A percentile compares a stretch with the other conserved stretches of the same genome.
Evolutionary conservation across 2,797 vertebrate genomes (phyloP).

Genomic region (Mareca penelope): DNA sequence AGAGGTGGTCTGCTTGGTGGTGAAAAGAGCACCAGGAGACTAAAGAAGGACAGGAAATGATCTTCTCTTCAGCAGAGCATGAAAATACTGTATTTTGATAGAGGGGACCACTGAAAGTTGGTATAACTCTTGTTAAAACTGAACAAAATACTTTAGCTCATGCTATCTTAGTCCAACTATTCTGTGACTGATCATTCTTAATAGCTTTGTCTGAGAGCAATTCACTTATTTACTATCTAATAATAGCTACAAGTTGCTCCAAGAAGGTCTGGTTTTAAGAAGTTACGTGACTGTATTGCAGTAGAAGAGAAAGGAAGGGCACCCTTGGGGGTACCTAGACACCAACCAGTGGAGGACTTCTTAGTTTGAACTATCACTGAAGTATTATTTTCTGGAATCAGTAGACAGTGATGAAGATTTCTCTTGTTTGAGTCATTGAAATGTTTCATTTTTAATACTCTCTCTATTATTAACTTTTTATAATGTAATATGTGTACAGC

Average conservation of each 20-base stretch:
- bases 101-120: not conserved
- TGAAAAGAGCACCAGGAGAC: not conserved
- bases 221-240: not conserved
- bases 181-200: not conserved
- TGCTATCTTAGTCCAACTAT: not conserved
- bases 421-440: not conserved
- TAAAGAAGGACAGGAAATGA: not conserved
- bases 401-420: not conserved
- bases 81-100: rapidly evolving
- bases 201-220: not conserved
- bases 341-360: not conserved
- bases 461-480: not conserved
- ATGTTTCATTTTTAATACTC: not conserved
- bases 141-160: not conserved
- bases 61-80: not conserved
- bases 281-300: not conserved
- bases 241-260: not conserved
- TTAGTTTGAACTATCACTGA: not conserved
- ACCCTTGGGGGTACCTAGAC: not conserved
- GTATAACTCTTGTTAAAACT: not conserved
- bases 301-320: not conserved
- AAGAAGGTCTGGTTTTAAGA: not conserved
- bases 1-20: not conserved
- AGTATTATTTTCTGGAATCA: not conserved
- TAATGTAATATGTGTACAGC: not conserved